A percentile compares a stretch with the other conserved stretches of the same genome.
Conservation (phyloP, 2,113 vertebrate species). For the Ifrita kowaldi region DNA sequence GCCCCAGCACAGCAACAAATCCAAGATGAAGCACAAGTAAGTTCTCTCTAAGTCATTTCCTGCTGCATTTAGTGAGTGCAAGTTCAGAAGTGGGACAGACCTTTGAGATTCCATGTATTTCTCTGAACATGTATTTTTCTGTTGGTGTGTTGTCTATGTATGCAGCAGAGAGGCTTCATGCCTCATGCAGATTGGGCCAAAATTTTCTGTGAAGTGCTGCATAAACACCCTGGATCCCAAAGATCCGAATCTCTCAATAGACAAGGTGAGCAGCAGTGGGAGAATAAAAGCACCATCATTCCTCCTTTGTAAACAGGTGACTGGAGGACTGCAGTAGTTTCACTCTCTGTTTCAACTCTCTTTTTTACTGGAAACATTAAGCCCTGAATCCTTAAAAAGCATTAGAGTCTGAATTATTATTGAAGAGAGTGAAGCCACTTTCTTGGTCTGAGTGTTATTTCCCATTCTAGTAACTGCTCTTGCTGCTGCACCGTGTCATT, state of each 20-base stretch:
- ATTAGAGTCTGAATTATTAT: background rate
- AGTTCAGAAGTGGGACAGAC: background rate
- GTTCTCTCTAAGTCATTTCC: background rate
- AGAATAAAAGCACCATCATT: background rate
- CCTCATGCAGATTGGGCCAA: background rate
- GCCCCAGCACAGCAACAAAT: conserved; percentile 66
- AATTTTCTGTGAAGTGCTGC: background rate
- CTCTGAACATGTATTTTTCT: background rate
- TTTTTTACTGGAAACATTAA: background rate
- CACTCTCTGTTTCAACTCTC: background rate
- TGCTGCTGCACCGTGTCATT: background rate
- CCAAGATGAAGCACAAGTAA: conserved; percentile 71
- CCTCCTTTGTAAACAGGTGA: background rate
- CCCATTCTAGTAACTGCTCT: background rate
- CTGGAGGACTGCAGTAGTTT: background rate
- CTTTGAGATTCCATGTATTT: background rate
- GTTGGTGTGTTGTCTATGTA: background rate
- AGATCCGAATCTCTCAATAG: background rate
- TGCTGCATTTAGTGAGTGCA: background rate
- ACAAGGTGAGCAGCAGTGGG: background rate
- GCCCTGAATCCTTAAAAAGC: background rate
- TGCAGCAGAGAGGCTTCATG: background rate
- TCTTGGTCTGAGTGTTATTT: background rate
- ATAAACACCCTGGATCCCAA: background rate
- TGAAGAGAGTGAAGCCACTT: background rate